Evolutionary conservation across 2,113 vertebrate genomes (phyloP), one percentile per base, ranked within the genome.

Genomic region (Acinonyx jubatus): DNA sequence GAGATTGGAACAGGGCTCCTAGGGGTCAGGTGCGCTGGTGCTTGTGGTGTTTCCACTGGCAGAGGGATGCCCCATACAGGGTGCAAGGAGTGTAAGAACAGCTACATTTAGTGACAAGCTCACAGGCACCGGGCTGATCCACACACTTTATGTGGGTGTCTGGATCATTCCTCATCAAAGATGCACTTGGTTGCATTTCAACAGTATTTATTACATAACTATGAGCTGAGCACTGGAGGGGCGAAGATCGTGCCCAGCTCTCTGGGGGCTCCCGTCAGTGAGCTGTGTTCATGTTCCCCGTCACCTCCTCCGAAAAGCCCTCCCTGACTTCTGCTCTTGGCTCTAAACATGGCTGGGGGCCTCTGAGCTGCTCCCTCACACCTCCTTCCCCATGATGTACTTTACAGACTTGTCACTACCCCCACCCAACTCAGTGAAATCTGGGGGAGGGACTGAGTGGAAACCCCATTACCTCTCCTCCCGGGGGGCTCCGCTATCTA

Each of bases 81-180:
- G 86, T 0, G 4, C 68, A 27, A 27, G 1, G 27, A 29, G 52
- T n/a, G 14, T n/a, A 19, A 65, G 9, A 66, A 50, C 41, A 21
- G 73, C 33, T 9, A 19, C 21, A 4, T 33, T 48, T 31, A 21
- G 12, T 16, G 38, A 45, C 21, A 1, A 1, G 38, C 61, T 18
- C 31, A 16, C 0, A 0, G 57, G 57, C 12, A 3, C 4, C 29
- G n/a, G 66, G 66, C 66, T 33, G 13, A 25, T 15, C 71, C 87
- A 18, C 1, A 0, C 1, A 3, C 71, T 31, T 57, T 16, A 5
- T 0, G 2, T 7, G 57, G 33, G 11, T 66, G 1, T 33, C 25
- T 19, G 66, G 71, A 63, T 23, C 1, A 0, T 41, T 36, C 73
- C 61, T 25, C 41, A 65, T n/a, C 38, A 65, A 13, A 63, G 71